Base-by-base conservation (phyloP, 2,113 vertebrate genomes). In the Chroicocephalus ridibundus region DNA sequence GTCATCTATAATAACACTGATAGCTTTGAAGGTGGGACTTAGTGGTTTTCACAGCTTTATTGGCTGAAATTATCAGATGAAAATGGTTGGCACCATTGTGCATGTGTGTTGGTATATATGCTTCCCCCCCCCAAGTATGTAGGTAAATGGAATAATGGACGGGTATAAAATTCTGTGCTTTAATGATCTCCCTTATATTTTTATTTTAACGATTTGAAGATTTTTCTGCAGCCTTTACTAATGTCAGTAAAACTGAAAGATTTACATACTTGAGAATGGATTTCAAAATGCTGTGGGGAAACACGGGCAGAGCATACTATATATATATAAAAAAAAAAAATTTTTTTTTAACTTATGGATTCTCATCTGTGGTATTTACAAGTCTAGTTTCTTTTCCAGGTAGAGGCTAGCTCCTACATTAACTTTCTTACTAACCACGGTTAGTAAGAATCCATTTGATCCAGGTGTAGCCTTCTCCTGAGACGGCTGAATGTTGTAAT, bases 11-110 rank as follows among this genome's bases (percentile, higher is more conserved):
- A 89, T 93, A 96, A 81, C 83, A 64, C 13, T 88, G 94, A 95
- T 81, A 92, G 93, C 80, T 98, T 96, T 97, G 75, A 97, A 97
- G 94, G 85, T 96, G 96, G 60, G 68, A 62, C 94, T 94, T 94
- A 49, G 90, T 86, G 26, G 61, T 79, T 97, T 97, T 82, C 85
- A 92, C 82, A 94, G 88, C 76, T 96, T 95, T 95, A 83, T 95
- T 97, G 96, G 54, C 69, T 80, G 52, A 58, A 88, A 97, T 96
- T 96, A 94, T 94, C 94, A 96, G 93, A 94, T 97, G 85, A 76
- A 88, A 85, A 93, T 75, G 60, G 42, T 40, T 87, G 36, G 88
- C 52, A 64, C 54, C 6, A 32, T 62, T 72, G 93, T 68, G 72
- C 58, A 4, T 71, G 21, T 80, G 61, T 83, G 51, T 86, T 75